Evolutionary conservation across 2,797 vertebrate species (phyloP), one percentile per base, ranked within the genome.

Genomic region (Cossypha dichroa): DNA sequence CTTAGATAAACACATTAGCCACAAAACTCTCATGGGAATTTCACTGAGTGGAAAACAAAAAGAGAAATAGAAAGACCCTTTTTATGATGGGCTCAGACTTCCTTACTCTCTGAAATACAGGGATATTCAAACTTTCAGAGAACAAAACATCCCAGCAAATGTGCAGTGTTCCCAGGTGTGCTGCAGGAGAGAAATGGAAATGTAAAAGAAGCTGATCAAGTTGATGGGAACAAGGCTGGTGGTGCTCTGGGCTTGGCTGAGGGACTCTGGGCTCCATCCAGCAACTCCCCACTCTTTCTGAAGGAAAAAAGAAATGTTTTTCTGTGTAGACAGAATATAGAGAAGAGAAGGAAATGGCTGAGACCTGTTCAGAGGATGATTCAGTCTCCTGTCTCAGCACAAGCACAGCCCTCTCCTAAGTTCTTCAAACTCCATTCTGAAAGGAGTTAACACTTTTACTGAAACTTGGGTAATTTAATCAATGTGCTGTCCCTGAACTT

Each of bases 91-190:
- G 3, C 41, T 89, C n/a, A 74, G 33, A 21, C 12, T 48, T 20
- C 20, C n/a, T 11, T 4, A 26, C 3, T 48, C 10, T 11, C 40
- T 25, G 54, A 78, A 77, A 69, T 1, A 22, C 6, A 43, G 28
- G 7, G 26, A 25, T 17, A 15, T 33, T 55, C 6, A 38, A 21
- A 26, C 3, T 62, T 82, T 33, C 28, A 58, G 77, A 49, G 58
- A 48, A 11, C 6, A 9, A 52, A 81, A 41, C 51, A n/a, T 12
- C 17, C 14, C 59, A 68, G n/a, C 1, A 58, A 62, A 69, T 6
- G 13, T 62, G 3, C 26, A 20, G 0, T 1, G 4, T 31, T 4
- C 9, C 14, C 9, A 13, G 13, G 20, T 9, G 31, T 12, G 23
- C 56, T 88, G 16, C 29, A 63, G 56, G 26, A 77, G 22, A 45